Evolutionary conservation across 2,113 vertebrate genomes (phyloP), one percentile per base, ranked within the genome.

Genomic region (Coreoperca whiteheadi): DNA sequence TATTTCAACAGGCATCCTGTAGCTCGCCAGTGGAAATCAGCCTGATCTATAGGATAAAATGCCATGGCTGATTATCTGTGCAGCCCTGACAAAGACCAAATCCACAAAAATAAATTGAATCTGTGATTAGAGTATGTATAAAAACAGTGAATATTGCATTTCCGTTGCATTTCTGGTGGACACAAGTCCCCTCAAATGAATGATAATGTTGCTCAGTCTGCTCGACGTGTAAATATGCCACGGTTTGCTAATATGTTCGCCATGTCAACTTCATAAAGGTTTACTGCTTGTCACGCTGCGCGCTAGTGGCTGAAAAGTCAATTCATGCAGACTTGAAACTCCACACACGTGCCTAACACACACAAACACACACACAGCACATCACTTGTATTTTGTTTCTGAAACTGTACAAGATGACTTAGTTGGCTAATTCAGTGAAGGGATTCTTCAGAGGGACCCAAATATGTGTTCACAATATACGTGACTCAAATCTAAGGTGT

Each of bases 1-100:
- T 0, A 70, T 74, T 85, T 85, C 70, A 75, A 67, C 74, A 59
- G 50, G 53, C 37, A 60, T 34, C 67, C 32, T 82, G 57, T 28
- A 28, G 65, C 23, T 23, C 54, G n/a, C 63, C 43, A 81, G 11
- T 14, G 8, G 34, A 80, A 65, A 61, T 54, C 23, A 71, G 37
- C 41, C 77, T 77, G 46, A 85, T 51, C 25, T 72, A 48, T 3
- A 34, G 14, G 43, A 53, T 16, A 0, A n/a, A 72, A 64, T 65
- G 28, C 56, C 25, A 64, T 18, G 41, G 32, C 20, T 37, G 3
- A 50, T 64, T 82, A 64, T 65, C 25, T 60, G 20, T 16, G 2
- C 14, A 15, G 23, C 20, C 1, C 65, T 57, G 21, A 28, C 51
- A 80, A 32, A 39, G 11, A 79, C 66, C 32, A 77, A 57, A 65